Evolutionary conservation across 2,797 vertebrate species (phyloP), one percentile per base, ranked within the genome.

Genomic region (Gastrophryne carolinensis): DNA sequence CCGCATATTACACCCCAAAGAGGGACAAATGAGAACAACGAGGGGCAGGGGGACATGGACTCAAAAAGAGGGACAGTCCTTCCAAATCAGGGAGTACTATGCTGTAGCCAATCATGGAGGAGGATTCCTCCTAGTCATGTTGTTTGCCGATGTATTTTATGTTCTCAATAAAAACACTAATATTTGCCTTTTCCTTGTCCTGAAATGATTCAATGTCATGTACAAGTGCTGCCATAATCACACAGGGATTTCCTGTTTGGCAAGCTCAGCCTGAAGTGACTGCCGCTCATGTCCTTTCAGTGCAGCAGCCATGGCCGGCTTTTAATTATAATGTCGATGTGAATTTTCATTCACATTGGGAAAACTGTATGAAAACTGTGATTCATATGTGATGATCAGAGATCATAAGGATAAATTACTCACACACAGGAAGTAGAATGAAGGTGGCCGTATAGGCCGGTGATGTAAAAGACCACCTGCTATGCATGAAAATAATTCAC

Each of bases 161-260:
- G 30, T 4, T 68, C 35, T n/a, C n/a, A n/a, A n/a, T n/a, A n/a
- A n/a, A n/a, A n/a, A n/a, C n/a, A n/a, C n/a, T n/a, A n/a, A n/a
- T n/a, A 60, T 69, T n/a, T 27, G 19, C 41, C n/a, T 57, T 52
- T 67, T 75, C 24, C 32, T 34, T 32, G 56, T 24, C n/a, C 50
- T 41, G 54, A 62, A 69, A 13, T 41, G 49, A 50, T 64, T 64
- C 5, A 21, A 32, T 30, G 27, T 54, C 32, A 56, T 41, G 27
- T 24, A 49, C n/a, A 10, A 70, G 30, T 57, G 57, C 34, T 63
- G 47, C 37, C 44, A 32, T 64, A 54, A n/a, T n/a, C n/a, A n/a
- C n/a, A 64, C 39, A 23, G 27, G 30, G 61, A 73, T 74, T 74
- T 76, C 58, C 57, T 76, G 73, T 68, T 68, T 69, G 60, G 73